Conservation (phyloP, 37 sponge, comb jelly and placozoan genomes). For the Theonella swinhoei region DNA sequence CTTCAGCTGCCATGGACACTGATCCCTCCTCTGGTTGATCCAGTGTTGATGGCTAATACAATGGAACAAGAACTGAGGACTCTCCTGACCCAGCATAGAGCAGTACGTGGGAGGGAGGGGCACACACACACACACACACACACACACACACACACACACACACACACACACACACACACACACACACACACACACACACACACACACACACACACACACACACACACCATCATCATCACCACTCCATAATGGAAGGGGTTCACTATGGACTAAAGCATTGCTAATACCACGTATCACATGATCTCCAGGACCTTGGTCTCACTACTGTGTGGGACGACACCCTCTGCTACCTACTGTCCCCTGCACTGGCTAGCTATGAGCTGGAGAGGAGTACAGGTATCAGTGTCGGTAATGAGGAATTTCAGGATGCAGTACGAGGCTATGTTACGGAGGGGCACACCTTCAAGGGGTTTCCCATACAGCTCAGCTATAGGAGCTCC, state of each 20-base stretch:
- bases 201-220: slow-evolving; percentile 47
- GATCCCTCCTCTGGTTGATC: slow-evolving; percentile 53
- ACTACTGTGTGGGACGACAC: slow-evolving; percentile 88
- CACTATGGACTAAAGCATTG: too few relatives aligned
- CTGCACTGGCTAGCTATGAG: slow-evolving; percentile 95
- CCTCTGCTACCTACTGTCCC: slow-evolving; percentile 81
- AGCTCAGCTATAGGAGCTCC: slow-evolving; percentile 81
- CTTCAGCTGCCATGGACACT: background rate
- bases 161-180: slow-evolving; percentile 51
- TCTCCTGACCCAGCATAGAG: slow-evolving; percentile 70
- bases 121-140: slow-evolving; percentile 31
- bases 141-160: slow-evolving; percentile 57
- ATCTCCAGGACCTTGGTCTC: slow-evolving; percentile 82
- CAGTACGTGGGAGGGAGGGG: slow-evolving; percentile 36
- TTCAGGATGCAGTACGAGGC: slow-evolving; percentile 87
- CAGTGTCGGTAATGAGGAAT: slow-evolving; percentile 87
- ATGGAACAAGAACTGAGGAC: slow-evolving; percentile 79
- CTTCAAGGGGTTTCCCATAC: slow-evolving; percentile 97
- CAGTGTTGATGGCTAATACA: slow-evolving; percentile 41
- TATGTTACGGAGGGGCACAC: slow-evolving; percentile 89
- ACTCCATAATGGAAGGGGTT: too few relatives aligned
- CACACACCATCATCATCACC: too few relatives aligned
- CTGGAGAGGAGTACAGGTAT: slow-evolving; percentile 83
- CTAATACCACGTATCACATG: too few relatives aligned
- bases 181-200: slow-evolving; percentile 44